Percentiles rank a stretch among this genome's conserved stretches.
phyloP scores from a whole-genome alignment of 2,113 vertebrate genomes.

The Jaculus jaculus region DNA sequence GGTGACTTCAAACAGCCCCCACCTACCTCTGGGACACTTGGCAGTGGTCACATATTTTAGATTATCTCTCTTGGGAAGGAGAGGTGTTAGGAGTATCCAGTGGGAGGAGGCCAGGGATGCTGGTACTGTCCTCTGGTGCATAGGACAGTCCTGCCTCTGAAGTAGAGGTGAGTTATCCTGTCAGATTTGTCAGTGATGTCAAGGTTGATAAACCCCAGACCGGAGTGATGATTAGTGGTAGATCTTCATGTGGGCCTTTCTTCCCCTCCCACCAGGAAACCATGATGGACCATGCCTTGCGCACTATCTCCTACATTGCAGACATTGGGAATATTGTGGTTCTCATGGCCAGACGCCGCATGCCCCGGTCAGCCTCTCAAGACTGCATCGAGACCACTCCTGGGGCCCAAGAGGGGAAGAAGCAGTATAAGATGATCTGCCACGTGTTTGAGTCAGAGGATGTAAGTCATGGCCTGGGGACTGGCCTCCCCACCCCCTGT shows the following conservation, averaged over 20 bases:
- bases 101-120: not conserved
- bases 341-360: slow-evolving; percentile 96
- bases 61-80: not conserved
- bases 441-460: slow-evolving; percentile 99
- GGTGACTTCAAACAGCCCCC: too few relatives aligned
- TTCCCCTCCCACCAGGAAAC: slow-evolving; percentile 87
- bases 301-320: slow-evolving; percentile 98
- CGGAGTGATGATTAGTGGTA: fast-evolving
- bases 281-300: slow-evolving; percentile 98
- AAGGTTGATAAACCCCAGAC: not conserved
- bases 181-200: too few relatives aligned
- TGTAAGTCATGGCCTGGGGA: slow-evolving; percentile 86
- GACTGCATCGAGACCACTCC: slow-evolving; percentile 98
- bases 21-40: not conserved
- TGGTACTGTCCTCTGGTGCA: not conserved
- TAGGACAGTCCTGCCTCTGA: too few relatives aligned
- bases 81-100: not conserved
- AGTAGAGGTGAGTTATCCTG: fast-evolving
- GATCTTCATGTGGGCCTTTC: not conserved
- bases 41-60: not conserved
- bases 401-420: slow-evolving; percentile 93
- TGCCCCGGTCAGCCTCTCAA: slow-evolving; percentile 95
- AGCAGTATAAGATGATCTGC: slow-evolving; percentile 99
- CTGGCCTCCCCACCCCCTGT: fast-evolving
- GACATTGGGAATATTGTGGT: slow-evolving; percentile 99